phyloP scores from a whole-genome alignment of 1,140 invertebrate genomes.

The Zaprionus kolodkinae region DNA sequence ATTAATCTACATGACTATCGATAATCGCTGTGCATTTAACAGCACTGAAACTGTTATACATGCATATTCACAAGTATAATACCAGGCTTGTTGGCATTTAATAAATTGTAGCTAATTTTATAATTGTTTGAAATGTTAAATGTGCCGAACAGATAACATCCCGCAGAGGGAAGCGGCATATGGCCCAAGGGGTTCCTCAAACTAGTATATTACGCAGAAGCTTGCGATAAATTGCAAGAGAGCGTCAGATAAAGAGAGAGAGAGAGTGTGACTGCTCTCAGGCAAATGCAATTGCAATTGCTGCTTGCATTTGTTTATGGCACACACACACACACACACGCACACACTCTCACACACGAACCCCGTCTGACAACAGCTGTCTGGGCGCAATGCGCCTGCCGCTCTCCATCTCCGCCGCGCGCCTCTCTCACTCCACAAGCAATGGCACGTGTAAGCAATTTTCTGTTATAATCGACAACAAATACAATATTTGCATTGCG shows the following conservation, averaged over 20 bases:
- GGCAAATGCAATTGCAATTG: conserved; percentile 41
- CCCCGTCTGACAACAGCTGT: conserved; percentile 35
- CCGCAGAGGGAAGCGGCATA: background rate
- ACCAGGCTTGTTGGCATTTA: background rate
- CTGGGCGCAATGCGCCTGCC: conserved; percentile 17
- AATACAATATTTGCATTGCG: conserved; percentile 49
- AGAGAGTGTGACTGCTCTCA: conserved; percentile 24
- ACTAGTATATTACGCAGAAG: conserved; percentile 5
- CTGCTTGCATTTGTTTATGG: conserved; percentile 58
- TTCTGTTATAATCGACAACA: conserved; percentile 73
- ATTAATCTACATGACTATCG: background rate
- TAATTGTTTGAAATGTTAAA: conserved; percentile 1
- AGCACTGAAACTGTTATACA: background rate
- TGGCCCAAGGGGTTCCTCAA: background rate
- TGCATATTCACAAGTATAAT: background rate
- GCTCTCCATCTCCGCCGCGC: conserved; percentile 9
- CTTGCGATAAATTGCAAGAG: background rate
- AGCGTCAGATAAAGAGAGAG: background rate
- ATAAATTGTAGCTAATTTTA: conserved; percentile 2
- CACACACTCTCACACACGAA: conserved; percentile 32
- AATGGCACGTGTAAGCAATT: conserved; percentile 77
- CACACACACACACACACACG: conserved; percentile 34
- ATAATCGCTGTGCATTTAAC: background rate
- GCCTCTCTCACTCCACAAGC: conserved; percentile 38
- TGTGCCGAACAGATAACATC: background rate